Percentiles rank a stretch among this genome's conserved stretches.
Evolutionary conservation across 2,888 invertebrate species (phyloP).

Genomic region (Onthophagus sagittarius): DNA sequence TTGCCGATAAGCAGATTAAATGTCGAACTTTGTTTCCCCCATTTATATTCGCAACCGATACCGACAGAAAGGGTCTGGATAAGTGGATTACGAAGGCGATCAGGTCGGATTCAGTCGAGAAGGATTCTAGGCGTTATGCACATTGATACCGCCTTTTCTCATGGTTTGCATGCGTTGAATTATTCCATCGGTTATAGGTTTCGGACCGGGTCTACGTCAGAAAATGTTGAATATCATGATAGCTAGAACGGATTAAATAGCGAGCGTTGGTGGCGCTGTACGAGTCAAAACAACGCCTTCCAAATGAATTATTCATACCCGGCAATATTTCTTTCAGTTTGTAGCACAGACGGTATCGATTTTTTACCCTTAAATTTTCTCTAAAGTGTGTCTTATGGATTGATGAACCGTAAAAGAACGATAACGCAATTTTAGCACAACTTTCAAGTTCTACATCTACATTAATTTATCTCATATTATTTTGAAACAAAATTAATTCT

Average conservation of each 20-base stretch:
- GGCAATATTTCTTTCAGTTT: conserved; percentile 10
- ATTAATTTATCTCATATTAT: too few species aligned
- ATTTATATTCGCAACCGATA: conserved; percentile 3
- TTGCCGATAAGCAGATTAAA: not conserved
- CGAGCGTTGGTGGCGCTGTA: not conserved
- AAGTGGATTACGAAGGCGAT: conserved; percentile 6
- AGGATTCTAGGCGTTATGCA: not conserved
- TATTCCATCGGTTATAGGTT: not conserved
- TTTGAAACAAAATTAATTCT: too few species aligned
- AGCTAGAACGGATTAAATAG: not conserved
- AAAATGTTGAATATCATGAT: conserved; percentile 9
- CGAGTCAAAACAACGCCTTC: conserved; percentile 2
- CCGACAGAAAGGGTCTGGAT: not conserved
- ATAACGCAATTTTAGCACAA: too few species aligned
- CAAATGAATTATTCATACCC: conserved; percentile 1
- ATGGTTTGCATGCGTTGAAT: conserved; percentile 2
- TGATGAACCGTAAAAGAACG: too few species aligned
- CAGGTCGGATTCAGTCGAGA: not conserved
- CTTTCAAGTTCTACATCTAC: too few species aligned
- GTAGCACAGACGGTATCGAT: not conserved
- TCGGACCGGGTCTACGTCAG: not conserved
- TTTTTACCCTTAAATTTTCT: not conserved
- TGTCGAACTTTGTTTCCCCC: not conserved
- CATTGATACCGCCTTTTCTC: not conserved
- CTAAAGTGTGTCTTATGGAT: not conserved